phyloP scores from a whole-genome alignment of 2,888 invertebrate species.

The Cephus pygmeus region DNA sequence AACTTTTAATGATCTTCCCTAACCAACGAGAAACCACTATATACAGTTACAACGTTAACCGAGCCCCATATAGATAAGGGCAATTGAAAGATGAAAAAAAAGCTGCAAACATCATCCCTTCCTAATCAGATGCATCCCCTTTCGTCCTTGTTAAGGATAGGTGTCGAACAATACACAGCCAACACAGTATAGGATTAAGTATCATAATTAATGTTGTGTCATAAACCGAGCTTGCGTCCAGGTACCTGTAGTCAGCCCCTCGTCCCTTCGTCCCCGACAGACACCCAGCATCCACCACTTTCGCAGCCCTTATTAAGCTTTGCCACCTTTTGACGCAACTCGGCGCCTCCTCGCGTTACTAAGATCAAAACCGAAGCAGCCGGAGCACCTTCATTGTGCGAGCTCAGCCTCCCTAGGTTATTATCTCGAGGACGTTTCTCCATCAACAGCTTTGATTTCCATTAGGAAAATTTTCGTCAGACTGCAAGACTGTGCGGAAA shows the following conservation, averaged over 20 bases:
- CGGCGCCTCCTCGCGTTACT: slow-evolving; percentile 36
- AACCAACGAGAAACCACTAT: too few relatives aligned
- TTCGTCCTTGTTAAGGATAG: too few relatives aligned
- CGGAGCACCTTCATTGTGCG: slow-evolving; percentile 27
- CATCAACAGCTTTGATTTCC: slow-evolving; percentile 10
- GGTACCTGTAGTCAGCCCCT: slow-evolving; percentile 41
- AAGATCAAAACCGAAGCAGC: slow-evolving; percentile 40
- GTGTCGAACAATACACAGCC: too few relatives aligned
- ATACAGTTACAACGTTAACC: too few relatives aligned
- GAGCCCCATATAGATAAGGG: too few relatives aligned
- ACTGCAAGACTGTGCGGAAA: not conserved
- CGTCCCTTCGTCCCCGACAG: slow-evolving; percentile 14
- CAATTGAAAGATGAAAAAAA: too few relatives aligned
- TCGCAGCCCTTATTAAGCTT: not conserved
- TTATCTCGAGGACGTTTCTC: slow-evolving; percentile 39
- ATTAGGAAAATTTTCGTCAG: not conserved
- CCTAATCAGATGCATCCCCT: too few relatives aligned
- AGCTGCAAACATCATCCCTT: too few relatives aligned
- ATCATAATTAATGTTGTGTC: slow-evolving; percentile 58
- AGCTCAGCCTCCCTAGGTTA: slow-evolving; percentile 29
- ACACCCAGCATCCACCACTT: slow-evolving; percentile 20
- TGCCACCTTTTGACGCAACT: slow-evolving; percentile 42
- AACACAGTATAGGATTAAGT: slow-evolving; percentile 46
- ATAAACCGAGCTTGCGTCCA: slow-evolving; percentile 33
- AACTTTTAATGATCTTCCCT: too few relatives aligned